Evolutionary conservation across 2,888 invertebrate genomes (phyloP), one percentile per base, ranked within the genome.

Genomic region (Diadromus collaris): DNA sequence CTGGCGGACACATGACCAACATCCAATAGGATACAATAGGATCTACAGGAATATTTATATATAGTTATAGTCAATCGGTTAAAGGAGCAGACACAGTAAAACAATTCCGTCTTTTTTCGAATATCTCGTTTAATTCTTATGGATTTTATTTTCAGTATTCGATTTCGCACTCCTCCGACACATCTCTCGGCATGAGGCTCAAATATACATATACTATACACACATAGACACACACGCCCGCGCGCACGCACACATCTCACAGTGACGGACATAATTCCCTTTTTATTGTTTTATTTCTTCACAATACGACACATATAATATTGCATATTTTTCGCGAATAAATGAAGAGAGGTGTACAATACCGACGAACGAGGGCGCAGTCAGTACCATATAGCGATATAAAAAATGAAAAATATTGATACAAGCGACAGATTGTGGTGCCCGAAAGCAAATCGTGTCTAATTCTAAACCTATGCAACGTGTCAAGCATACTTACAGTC

Each of bases 91-190:
- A n/a, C 19, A 63, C 9, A 46, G 21, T 9, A 48, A 58, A 32
- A 72, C 44, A 46, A 34, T 32, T 19, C 21, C 56, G 32, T 60
- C 29, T 51, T 65, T n/a, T 69, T 41, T 34, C 32, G 41, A 41
- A 19, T 24, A 61, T 78, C 60, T 68, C 68, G 56, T 78, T 77
- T 71, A 65, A 67, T 79, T 75, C 64, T 75, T 71, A 71, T 63
- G 61, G 68, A 78, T 79, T 71, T 76, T 54, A 75, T 79, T 74
- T 80, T 76, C 60, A 54, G 77, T 70, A 73, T 72, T 80, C 60
- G 48, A 74, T 79, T 65, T 76, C 67, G 46, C 77, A 56, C 54
- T 46, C 46, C 38, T n/a, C 44, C 74, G 70, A 75, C 74, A 67
- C 70, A 69, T 51, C 54, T 65, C 38, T 46, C 70, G 70, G 65